phyloP scores from a whole-genome alignment of 1,140 invertebrate genomes.

The Drosophila leontia region DNA sequence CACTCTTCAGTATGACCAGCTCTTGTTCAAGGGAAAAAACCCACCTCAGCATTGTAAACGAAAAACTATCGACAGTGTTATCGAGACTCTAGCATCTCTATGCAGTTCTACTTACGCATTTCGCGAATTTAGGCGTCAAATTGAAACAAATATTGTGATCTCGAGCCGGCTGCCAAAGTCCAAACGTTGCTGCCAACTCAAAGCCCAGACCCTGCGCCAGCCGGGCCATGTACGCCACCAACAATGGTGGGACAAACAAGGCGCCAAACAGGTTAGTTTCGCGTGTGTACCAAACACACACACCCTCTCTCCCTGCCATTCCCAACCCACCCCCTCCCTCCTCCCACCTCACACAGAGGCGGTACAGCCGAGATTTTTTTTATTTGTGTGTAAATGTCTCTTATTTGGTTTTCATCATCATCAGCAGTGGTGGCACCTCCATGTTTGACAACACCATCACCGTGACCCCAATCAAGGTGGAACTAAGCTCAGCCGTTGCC shows the following conservation, averaged over 20 bases:
- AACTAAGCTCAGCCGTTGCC: constrained; percentile 40
- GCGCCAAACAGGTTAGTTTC: constrained; percentile 74
- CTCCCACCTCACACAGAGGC: neutral
- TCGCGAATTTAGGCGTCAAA: constrained; percentile 52
- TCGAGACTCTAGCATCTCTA: neutral
- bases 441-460: constrained; percentile 77
- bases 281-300: constrained; percentile 2
- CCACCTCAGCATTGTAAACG: neutral
- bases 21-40: fast-evolving
- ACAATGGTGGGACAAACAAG: constrained; percentile 75
- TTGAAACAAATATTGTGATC: constrained; percentile 38
- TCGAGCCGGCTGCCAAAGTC: constrained; percentile 11
- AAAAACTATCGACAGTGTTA: neutral
- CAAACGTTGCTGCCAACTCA: constrained; percentile 32
- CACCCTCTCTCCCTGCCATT: constrained; percentile 9
- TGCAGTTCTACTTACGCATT: constrained; percentile 54
- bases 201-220: constrained; percentile 29
- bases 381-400: constrained; percentile 11
- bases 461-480: constrained; percentile 73
- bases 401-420: constrained; percentile 17
- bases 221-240: constrained; percentile 75
- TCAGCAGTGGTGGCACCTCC: constrained; percentile 62
- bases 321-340: constrained; percentile 13
- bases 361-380: constrained; percentile 57
- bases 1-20: neutral